Conservation (phyloP, 2,797 vertebrate species). For the Melanotaenia maccullochi region DNA sequence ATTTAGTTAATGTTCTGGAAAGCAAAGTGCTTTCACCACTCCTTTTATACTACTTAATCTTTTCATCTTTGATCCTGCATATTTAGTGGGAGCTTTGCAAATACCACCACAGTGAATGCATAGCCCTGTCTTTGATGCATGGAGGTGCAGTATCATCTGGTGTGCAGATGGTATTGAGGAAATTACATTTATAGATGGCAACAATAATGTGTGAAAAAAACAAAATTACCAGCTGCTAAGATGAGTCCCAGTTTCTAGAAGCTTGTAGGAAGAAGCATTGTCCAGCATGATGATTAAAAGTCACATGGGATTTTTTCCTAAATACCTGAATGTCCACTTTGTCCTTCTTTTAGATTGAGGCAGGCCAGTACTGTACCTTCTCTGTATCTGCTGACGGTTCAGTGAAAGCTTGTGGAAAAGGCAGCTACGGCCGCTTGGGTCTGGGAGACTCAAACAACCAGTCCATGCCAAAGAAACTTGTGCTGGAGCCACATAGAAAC, state of each 20-base stretch:
- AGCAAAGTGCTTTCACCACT: not conserved
- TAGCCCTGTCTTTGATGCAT: not conserved
- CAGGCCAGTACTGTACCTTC: slow-evolving; percentile 89
- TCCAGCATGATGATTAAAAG: not conserved
- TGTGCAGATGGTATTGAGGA: not conserved
- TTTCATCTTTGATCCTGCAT: not conserved
- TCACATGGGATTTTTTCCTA: not conserved
- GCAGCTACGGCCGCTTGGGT: slow-evolving; percentile 87
- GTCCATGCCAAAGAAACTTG: slow-evolving; percentile 86
- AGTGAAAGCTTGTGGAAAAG: slow-evolving; percentile 87
- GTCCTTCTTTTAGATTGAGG: slow-evolving; percentile 82
- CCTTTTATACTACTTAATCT: not conserved
- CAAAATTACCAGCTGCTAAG: too few species aligned
- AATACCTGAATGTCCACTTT: not conserved
- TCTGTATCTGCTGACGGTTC: slow-evolving; percentile 85
- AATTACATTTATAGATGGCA: not conserved
- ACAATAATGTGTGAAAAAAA: not conserved
- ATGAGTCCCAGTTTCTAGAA: not conserved
- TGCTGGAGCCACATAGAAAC: slow-evolving; percentile 85
- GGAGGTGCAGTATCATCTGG: not conserved
- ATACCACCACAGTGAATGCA: not conserved
- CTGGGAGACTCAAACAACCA: slow-evolving; percentile 89
- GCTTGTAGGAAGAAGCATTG: not conserved
- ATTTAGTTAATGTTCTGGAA: not conserved
- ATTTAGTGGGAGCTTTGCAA: not conserved